phyloP scores from a whole-genome alignment of 1,140 invertebrate species.

The Drosophila mauritiana region DNA sequence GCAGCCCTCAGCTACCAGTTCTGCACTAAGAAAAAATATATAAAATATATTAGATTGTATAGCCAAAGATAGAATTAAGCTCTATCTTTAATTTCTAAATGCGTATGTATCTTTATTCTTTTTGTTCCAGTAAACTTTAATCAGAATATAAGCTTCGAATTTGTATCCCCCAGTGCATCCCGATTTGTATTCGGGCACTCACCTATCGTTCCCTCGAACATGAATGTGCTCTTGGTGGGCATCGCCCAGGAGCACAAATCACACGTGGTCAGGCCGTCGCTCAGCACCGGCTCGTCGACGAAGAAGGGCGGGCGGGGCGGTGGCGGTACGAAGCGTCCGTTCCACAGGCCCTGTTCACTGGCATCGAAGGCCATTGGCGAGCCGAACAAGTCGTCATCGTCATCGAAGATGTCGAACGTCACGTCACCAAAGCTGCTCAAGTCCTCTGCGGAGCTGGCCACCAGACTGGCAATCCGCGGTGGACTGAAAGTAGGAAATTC shows the following conservation, averaged over 20 bases:
- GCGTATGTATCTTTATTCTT: no score
- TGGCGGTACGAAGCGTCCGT: constrained; percentile 88
- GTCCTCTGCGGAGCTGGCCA: constrained; percentile 78
- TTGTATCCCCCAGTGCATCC: background rate
- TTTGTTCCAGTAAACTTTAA: no score
- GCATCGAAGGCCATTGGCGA: constrained; percentile 87
- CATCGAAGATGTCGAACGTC: constrained; percentile 85
- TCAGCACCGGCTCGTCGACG: constrained; percentile 86
- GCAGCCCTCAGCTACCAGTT: background rate
- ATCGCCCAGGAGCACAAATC: constrained; percentile 89
- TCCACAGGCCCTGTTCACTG: constrained; percentile 88
- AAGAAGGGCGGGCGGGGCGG: constrained; percentile 88
- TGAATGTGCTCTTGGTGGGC: constrained; percentile 84
- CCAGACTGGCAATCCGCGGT: constrained; percentile 75
- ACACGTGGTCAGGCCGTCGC: constrained; percentile 89
- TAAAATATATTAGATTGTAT: no score
- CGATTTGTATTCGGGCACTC: constrained; percentile 31
- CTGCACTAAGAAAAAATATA: background rate
- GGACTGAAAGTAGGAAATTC: constrained; percentile 68
- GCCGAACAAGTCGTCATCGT: constrained; percentile 86
- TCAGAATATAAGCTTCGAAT: no score
- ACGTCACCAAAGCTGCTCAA: constrained; percentile 77
- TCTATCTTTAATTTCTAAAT: no score
- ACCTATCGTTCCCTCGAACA: constrained; percentile 84
- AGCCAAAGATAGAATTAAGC: no score